These are phyloP conservation scores for Eupeodes luniger DNA, from an alignment of 2,888 invertebrate species.

Conservation along the genomic window DNA sequence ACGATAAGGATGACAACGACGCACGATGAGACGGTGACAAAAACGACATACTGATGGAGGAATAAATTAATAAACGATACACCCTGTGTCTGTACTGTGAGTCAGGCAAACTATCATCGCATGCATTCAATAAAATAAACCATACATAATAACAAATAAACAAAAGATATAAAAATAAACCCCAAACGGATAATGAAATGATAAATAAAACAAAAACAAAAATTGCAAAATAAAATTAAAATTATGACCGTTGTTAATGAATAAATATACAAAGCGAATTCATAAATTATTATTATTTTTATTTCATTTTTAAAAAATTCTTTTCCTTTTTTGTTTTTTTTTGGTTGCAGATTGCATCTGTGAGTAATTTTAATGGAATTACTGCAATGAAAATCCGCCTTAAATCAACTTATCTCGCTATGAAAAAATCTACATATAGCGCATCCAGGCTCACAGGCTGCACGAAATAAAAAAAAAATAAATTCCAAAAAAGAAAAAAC, in stretches of 20 bases:
- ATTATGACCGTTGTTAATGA: slow-evolving; percentile 71
- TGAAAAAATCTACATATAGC: slow-evolving; percentile 24
- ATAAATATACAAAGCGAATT: slow-evolving; percentile 61
- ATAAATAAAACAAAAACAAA: slow-evolving; percentile 5
- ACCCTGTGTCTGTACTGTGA: slow-evolving; percentile 29
- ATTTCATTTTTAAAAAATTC: neutral
- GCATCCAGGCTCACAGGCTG: neutral
- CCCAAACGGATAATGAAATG: slow-evolving; percentile 58
- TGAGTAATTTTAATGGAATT: slow-evolving; percentile 68
- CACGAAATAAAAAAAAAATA: neutral
- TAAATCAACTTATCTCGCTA: slow-evolving; percentile 58
- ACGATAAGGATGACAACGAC: neutral
- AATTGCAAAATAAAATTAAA: slow-evolving; percentile 61
- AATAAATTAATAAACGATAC: slow-evolving; percentile 62
- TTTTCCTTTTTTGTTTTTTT: neutral
- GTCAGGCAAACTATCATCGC: neutral
- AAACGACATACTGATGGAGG: slow-evolving; percentile 25
- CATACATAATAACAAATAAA: neutral
- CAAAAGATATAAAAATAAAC: neutral
- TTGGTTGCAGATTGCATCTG: slow-evolving; percentile 46
- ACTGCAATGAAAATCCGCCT: slow-evolving; percentile 62
- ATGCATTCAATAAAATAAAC: neutral
- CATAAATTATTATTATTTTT: slow-evolving; percentile 18
- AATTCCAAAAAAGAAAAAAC: neutral
- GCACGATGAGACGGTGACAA: neutral